These are phyloP conservation scores for Hoplodrina blanda DNA, from an alignment of 2,888 invertebrate species.

Conservation along the genomic window DNA sequence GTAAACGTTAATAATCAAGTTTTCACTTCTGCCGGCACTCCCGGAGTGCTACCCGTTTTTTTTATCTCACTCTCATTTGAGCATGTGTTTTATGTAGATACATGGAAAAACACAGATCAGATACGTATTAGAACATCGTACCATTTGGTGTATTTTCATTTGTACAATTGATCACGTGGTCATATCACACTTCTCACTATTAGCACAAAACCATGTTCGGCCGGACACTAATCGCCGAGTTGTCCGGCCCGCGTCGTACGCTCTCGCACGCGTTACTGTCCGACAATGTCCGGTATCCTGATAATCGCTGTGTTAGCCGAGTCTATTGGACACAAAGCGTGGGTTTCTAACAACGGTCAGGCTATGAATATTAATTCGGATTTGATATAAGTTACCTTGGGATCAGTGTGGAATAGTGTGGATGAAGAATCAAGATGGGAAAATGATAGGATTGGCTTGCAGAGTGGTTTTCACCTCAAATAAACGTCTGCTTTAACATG, in stretches of 20 bases:
- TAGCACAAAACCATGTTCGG: conserved; percentile 1
- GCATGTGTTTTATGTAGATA: neutral
- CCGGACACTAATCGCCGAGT: conserved; percentile 12
- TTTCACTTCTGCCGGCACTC: no score
- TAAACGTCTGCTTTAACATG: no score
- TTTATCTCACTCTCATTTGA: neutral
- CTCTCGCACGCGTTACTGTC: conserved; percentile 38
- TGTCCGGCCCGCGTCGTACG: conserved; percentile 27
- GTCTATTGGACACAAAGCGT: conserved; percentile 45
- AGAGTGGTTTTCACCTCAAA: neutral
- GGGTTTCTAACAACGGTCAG: conserved; percentile 27
- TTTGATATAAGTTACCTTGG: conserved; percentile 48
- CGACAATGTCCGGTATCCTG: conserved; percentile 18
- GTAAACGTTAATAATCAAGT: no score
- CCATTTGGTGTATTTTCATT: neutral
- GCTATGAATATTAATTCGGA: conserved; percentile 44
- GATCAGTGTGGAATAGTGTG: conserved; percentile 4
- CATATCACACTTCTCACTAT: conserved; percentile 25
- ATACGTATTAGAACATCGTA: no score
- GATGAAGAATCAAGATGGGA: neutral
- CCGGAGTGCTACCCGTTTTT: no score
- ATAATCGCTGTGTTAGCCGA: conserved; percentile 34
- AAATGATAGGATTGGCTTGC: neutral
- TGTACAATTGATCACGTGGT: neutral
- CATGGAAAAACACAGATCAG: neutral